Evolutionary conservation across 2,888 invertebrate species (phyloP), one percentile per base, ranked within the genome.

Genomic region (Zaprionus obscuricornis): DNA sequence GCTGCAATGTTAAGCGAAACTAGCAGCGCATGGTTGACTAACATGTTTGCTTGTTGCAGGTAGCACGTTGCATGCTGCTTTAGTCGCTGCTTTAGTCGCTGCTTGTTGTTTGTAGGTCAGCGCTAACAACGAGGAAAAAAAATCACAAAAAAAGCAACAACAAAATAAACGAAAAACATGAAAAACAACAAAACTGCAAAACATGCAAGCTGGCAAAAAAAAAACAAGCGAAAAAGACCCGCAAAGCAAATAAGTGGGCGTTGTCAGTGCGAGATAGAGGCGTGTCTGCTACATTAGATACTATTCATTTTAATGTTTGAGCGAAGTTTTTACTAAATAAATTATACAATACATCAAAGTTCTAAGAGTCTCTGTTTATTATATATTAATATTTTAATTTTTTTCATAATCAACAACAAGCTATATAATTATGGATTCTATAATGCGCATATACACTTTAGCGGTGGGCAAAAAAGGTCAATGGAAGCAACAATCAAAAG

Each of bases 1-100:
- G 51, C 27, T 54, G 73, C 77, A 68, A 74, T 84, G 85, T 78
- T 87, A 86, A 82, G 82, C 84, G 77, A 77, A 88, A 86, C 81
- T 72, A 79, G 85, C 85, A 83, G 67, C 85, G 86, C 81, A 79
- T 83, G 74, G 85, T 86, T 88, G 88, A 85, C 87, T 88, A 89
- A 86, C 82, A 81, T 84, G 68, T 66, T 83, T n/a, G n/a, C n/a
- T n/a, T n/a, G n/a, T n/a, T n/a, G n/a, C n/a, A n/a, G n/a, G n/a
- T n/a, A n/a, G n/a, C n/a, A n/a, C n/a, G n/a, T n/a, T n/a, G n/a
- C n/a, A n/a, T n/a, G n/a, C n/a, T n/a, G n/a, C n/a, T n/a, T n/a
- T n/a, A n/a, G n/a, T n/a, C n/a, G n/a, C n/a, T n/a, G n/a, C n/a
- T n/a, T n/a, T n/a, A n/a, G n/a, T n/a, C n/a, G n/a, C n/a, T 72